Percentiles rank a stretch among this genome's conserved stretches.
These are phyloP conservation scores for Nestor notabilis DNA, from an alignment of 2,113 vertebrate genomes.

Conservation along the genomic window DNA sequence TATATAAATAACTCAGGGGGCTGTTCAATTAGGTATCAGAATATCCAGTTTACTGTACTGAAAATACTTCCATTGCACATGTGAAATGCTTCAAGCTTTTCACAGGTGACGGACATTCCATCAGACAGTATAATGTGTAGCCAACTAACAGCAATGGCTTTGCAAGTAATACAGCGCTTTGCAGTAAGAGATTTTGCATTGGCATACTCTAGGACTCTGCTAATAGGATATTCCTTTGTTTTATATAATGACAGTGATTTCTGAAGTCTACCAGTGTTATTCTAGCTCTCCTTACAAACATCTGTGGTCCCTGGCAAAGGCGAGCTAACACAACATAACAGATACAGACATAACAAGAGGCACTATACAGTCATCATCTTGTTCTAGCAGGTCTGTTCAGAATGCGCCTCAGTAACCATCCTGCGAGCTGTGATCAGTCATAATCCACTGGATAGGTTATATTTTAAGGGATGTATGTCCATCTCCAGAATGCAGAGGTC, in stretches of 20 bases:
- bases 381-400: neutral
- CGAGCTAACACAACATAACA: neutral
- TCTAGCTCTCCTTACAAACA: neutral
- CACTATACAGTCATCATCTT: neutral
- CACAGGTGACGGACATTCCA: neutral
- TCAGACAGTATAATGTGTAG: neutral
- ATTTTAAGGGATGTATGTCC: neutral
- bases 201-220: neutral
- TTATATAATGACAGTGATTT: neutral
- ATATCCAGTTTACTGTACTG: neutral
- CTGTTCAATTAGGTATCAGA: neutral
- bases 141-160: neutral
- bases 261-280: neutral
- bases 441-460: neutral
- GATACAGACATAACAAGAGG: neutral
- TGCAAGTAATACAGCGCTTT: neutral
- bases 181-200: neutral
- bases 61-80: neutral
- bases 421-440: neutral
- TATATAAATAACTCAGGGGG: neutral
- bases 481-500: neutral
- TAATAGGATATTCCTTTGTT: neutral
- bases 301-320: neutral
- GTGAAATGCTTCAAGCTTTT: neutral
- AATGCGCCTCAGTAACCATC: neutral